Evolutionary conservation across 2,797 vertebrate species (phyloP).

Genomic region (Antennarius maculatus): DNA sequence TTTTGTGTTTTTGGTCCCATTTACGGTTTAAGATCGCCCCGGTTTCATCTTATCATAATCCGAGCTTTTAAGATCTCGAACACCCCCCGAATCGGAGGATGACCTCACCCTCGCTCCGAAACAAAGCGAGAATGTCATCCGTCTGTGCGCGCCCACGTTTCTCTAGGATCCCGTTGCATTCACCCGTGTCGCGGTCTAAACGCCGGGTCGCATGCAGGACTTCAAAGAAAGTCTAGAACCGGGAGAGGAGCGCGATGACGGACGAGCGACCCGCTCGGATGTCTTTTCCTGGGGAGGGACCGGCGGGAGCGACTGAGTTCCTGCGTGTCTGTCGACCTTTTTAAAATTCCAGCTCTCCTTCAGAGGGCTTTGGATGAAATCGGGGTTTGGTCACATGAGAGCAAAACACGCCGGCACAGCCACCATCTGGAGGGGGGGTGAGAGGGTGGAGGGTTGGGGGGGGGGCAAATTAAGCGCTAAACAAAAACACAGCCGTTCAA

Average conservation of each 20-base stretch:
- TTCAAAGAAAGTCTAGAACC: slow-evolving; percentile 76
- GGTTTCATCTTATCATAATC: slow-evolving; percentile 50
- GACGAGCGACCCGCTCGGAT: slow-evolving; percentile 72
- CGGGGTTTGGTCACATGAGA: slow-evolving; percentile 60
- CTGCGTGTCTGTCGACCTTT: slow-evolving; percentile 74
- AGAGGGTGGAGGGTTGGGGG: background rate
- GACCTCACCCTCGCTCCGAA: no score
- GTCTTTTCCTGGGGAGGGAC: slow-evolving; percentile 68
- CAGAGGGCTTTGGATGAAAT: slow-evolving; percentile 57
- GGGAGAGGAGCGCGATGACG: slow-evolving; percentile 67
- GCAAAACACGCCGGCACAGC: slow-evolving; percentile 47
- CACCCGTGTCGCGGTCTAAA: slow-evolving; percentile 61
- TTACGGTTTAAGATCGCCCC: slow-evolving; percentile 55
- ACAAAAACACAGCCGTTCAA: slow-evolving; percentile 60
- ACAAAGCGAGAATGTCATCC: background rate
- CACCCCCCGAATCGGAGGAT: no score
- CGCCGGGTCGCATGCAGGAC: slow-evolving; percentile 62
- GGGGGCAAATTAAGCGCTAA: slow-evolving; percentile 67
- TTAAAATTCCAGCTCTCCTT: slow-evolving; percentile 75
- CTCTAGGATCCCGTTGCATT: slow-evolving; percentile 63
- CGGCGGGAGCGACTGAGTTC: slow-evolving; percentile 73
- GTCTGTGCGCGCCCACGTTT: slow-evolving; percentile 25
- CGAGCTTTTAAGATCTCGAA: slow-evolving; percentile 22
- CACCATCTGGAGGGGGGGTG: slow-evolving; percentile 66
- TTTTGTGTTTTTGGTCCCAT: slow-evolving; percentile 48